Base-by-base conservation (phyloP, 2,888 invertebrate species). In the Tillus elongatus region DNA sequence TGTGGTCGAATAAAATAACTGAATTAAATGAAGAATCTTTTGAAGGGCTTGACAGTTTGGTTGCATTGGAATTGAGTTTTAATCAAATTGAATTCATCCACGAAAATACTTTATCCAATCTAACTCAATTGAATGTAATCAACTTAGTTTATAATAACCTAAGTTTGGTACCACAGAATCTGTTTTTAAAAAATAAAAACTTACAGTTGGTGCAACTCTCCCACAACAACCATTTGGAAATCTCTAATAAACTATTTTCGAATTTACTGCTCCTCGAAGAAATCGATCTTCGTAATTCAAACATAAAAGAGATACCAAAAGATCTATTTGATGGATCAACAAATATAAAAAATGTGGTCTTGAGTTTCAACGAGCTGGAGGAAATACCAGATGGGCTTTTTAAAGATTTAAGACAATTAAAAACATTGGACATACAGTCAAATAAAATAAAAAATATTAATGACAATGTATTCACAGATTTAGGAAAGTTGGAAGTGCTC, bases 61-160 rank as follows among this genome's bases (percentile, higher is more conserved):
- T 70, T 49, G 73, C 74, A 44, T 66, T 89, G 39, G 84, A 86
- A 61, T 60, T 89, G 37, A 77, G 77, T 51, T 67, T 70, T 3
- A 86, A 85, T 58, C 70, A 72, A 35, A 70, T 86, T 45, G 70
- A 70, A 41, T 67, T 68, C 37, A 64, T 87, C 32, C 73, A 76
- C 0, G 59, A 70, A 4, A 72, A 75, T 49, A 69, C 79, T 37
- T 82, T 85, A 40, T 32, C 43, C 4, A 43, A 49, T 15, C 42
- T 57, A 8, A 31, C 30, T 2, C 39, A 45, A 14, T 39, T 60
- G n/a, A 32, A 40, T 3, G 44, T 43, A 4, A 38, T 56, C 2
- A 53, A 50, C 46, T 41, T 57, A 29, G 31, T 44, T 16, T 15
- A 15, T 8, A 57, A 58, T 38, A 40, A 44, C 3, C 57, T 84